These are phyloP conservation scores for Turritopsis dohrnii DNA, from an alignment of 30 jellyfish, hydroid and myxozoan genomes.

Conservation along the genomic window DNA sequence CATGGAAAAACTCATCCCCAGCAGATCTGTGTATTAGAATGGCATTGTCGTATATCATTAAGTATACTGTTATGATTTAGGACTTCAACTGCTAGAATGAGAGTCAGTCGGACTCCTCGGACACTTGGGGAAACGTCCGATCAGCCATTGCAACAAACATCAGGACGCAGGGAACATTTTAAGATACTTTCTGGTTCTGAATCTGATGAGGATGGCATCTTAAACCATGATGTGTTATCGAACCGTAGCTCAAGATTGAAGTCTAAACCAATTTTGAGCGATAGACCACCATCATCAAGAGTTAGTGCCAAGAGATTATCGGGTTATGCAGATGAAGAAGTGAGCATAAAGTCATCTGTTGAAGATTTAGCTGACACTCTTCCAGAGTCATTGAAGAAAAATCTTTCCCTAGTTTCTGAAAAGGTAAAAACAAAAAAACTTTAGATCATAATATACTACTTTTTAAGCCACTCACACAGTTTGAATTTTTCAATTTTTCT, in stretches of 20 bases:
- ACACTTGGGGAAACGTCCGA: not conserved
- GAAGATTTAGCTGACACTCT: not conserved
- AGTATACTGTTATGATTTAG: too few species aligned
- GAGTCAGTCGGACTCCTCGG: not conserved
- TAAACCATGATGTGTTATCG: not conserved
- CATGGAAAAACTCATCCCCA: too few species aligned
- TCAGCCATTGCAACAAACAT: not conserved
- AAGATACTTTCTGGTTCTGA: not conserved
- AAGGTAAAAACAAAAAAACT: not conserved
- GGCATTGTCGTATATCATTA: too few species aligned
- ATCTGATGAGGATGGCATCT: conserved; percentile 4
- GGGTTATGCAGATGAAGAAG: not conserved
- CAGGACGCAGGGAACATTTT: not conserved
- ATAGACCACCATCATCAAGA: not conserved
- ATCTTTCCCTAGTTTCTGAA: not conserved
- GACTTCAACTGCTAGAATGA: not conserved
- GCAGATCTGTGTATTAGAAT: too few species aligned
- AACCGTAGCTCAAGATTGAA: not conserved
- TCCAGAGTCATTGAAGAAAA: not conserved
- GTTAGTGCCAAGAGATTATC: not conserved
- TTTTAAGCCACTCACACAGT: too few species aligned
- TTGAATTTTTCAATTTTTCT: too few species aligned
- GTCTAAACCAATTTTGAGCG: not conserved
- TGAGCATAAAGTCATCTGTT: not conserved
- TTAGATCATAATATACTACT: too few species aligned